Conservation (phyloP, 2,797 vertebrate genomes). For the Paratrypauchen microcephalus region DNA sequence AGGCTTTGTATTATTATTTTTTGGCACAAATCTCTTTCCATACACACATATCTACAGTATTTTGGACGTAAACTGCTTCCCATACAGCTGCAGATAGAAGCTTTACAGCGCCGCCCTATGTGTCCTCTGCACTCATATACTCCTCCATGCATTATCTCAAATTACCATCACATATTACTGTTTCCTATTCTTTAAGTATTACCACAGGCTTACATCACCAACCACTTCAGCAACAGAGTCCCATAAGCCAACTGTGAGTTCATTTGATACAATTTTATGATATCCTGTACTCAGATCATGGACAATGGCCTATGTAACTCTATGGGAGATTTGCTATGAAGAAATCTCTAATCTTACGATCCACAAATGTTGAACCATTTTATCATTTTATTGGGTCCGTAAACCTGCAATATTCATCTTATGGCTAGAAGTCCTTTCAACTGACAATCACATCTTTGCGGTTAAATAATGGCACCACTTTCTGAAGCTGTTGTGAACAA, state of each 20-base stretch:
- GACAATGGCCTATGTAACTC: too few species aligned
- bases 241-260: conserved; percentile 36
- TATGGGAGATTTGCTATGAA: too few species aligned
- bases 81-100: too few species aligned
- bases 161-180: conserved; percentile 26
- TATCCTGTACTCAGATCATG: too few species aligned
- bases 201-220: conserved; percentile 32
- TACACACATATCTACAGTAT: background rate
- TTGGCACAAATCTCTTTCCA: background rate
- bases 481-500: too few species aligned
- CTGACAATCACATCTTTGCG: too few species aligned
- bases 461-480: too few species aligned
- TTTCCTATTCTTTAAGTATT: conserved; percentile 28
- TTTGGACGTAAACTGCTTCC: background rate
- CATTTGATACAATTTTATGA: conserved; percentile 22
- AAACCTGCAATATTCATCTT: too few species aligned
- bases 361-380: too few species aligned
- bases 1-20: background rate
- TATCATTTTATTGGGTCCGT: too few species aligned
- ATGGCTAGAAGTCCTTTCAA: too few species aligned
- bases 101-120: background rate
- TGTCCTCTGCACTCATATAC: conserved; percentile 23
- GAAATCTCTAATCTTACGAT: too few species aligned
- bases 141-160: conserved; percentile 37
- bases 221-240: conserved; percentile 43